phyloP scores from a whole-genome alignment of 2,888 invertebrate genomes.

The Teinopalpus imperialis region DNA sequence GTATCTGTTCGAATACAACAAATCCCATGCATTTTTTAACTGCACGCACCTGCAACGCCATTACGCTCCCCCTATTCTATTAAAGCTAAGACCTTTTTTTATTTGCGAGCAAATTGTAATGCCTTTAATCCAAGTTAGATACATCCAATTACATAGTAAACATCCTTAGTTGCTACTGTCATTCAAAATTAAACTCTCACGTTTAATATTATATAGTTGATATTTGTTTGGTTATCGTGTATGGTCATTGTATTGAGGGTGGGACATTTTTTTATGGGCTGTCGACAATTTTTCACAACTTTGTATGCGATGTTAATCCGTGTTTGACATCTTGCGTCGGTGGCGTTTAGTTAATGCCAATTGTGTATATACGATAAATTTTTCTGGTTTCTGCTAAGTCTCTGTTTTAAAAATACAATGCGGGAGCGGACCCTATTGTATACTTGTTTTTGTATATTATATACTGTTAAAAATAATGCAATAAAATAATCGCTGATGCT shows the following conservation, averaged over 20 bases:
- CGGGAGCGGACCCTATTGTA: no score
- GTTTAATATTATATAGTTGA: constrained; percentile 30
- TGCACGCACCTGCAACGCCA: constrained; percentile 66
- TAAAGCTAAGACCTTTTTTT: constrained; percentile 59
- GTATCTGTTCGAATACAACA: no score
- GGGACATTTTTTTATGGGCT: constrained; percentile 55
- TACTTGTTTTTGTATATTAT: no score
- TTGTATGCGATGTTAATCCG: constrained; percentile 72
- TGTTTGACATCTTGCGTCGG: constrained; percentile 72
- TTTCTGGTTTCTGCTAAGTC: constrained; percentile 12
- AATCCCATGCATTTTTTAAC: constrained; percentile 55
- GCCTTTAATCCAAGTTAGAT: constrained; percentile 77
- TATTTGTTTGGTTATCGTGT: constrained; percentile 30
- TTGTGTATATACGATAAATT: constrained; percentile 33
- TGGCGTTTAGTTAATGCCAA: constrained; percentile 70
- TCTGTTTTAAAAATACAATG: constrained; percentile 7
- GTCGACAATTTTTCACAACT: constrained; percentile 73
- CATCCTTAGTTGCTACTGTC: constrained; percentile 35
- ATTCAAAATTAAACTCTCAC: constrained; percentile 29
- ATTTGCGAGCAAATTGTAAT: constrained; percentile 76
- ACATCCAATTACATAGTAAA: constrained; percentile 76
- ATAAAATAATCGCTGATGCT: no score
- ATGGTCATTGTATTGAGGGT: constrained; percentile 43
- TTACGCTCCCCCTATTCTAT: constrained; percentile 50
- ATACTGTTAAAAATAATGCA: no score